Percentiles rank a stretch among this genome's conserved stretches.
Evolutionary conservation across 2,888 invertebrate genomes (phyloP).

Genomic region (Leptopilina syphax): DNA sequence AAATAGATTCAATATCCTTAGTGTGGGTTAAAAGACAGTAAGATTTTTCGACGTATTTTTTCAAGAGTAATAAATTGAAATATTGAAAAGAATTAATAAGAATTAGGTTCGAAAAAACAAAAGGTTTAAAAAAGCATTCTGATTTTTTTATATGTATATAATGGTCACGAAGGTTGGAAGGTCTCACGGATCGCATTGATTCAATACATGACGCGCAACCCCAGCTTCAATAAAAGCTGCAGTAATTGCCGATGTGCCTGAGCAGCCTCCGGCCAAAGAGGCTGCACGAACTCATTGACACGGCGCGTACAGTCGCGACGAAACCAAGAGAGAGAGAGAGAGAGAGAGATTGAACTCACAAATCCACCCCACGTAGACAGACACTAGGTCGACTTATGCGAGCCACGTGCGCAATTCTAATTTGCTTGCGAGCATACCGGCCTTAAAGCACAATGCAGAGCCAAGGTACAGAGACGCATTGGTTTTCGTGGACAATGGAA

Average conservation of each 20-base stretch:
- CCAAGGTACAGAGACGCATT: constrained; percentile 55
- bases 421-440: constrained; percentile 70
- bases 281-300: constrained; percentile 47
- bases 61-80: too few relatives aligned
- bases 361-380: constrained; percentile 64
- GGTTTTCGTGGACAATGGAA: constrained; percentile 56
- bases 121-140: background rate
- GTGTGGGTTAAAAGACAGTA: too few relatives aligned
- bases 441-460: constrained; percentile 62
- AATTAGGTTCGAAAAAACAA: background rate
- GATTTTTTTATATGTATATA: background rate
- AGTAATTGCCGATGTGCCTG: constrained; percentile 70
- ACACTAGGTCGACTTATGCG: constrained; percentile 68
- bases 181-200: constrained; percentile 66
- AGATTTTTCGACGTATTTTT: too few relatives aligned
- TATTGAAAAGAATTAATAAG: too few relatives aligned
- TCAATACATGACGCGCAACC: constrained; percentile 68
- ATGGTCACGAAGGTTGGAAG: constrained; percentile 20
- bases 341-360: constrained; percentile 55
- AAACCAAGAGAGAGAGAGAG: constrained; percentile 40
- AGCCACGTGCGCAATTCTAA: constrained; percentile 73
- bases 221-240: constrained; percentile 67
- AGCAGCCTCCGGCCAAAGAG: constrained; percentile 42
- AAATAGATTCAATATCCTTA: too few relatives aligned
- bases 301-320: constrained; percentile 30